Conservation (phyloP, 2,113 vertebrate genomes). For the Neomonachus schauinslandi region DNA sequence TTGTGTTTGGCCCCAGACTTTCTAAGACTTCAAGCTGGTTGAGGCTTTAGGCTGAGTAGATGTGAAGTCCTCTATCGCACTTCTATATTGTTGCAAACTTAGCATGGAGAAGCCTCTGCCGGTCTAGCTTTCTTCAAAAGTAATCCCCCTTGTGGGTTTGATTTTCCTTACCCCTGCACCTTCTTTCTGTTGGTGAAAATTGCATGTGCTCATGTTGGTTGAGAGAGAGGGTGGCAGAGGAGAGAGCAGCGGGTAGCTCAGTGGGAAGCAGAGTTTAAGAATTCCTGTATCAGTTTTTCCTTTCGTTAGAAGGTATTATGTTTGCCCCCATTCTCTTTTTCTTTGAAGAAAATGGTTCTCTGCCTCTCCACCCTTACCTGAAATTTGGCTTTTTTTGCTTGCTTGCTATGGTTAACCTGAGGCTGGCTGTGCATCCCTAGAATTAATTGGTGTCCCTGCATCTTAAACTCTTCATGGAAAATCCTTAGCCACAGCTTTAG, state of each 20-base stretch:
- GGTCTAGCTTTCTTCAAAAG: neutral
- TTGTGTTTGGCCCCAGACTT: neutral
- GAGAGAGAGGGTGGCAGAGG: neutral
- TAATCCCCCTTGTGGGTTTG: neutral
- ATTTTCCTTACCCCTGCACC: neutral
- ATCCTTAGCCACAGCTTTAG: neutral
- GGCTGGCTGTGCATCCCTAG: neutral
- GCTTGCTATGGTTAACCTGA: neutral
- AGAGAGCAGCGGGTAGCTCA: neutral
- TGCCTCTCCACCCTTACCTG: neutral
- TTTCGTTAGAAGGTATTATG: neutral
- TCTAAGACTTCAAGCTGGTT: neutral
- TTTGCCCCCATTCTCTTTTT: neutral
- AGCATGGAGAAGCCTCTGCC: neutral
- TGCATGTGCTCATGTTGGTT: neutral
- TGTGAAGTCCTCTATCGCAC: neutral
- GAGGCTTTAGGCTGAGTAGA: neutral
- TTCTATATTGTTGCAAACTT: neutral
- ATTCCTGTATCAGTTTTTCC: neutral
- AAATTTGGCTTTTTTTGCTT: neutral
- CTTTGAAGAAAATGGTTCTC: neutral
- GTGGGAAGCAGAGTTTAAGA: neutral
- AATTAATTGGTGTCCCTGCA: conserved; percentile 32
- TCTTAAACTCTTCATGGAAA: neutral
- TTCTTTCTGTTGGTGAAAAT: neutral